Base-by-base conservation (phyloP, 1,140 invertebrate genomes). In the Uloborus diversus region DNA sequence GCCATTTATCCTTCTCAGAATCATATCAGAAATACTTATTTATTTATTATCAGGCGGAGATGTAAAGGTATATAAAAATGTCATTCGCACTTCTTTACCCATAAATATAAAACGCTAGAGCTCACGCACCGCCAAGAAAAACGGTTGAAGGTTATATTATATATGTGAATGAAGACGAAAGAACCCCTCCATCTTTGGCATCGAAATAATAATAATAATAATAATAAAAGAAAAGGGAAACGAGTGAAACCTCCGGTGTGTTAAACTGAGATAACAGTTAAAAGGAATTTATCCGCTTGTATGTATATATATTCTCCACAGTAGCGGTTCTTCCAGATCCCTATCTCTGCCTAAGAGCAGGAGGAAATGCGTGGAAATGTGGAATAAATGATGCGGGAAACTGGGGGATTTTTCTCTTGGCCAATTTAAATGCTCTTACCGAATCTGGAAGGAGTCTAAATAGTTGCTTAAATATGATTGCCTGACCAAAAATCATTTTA, bases 271-370 rank as follows among this genome's bases (percentile, higher is more conserved):
- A 75, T 75, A 75, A 75, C 71, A 75, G 57, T 75, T 73, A 75
- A 75, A 64, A 64, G 71, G 71, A 75, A 75, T 75, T 75, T 75
- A 75, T 75, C 71, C 71, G 64, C 61, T 64, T 75, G 71, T 75
- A 49, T 75, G 61, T 75, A 64, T 64, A 75, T 75, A 75, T 75
- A 64, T 64, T 75, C 33, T 64, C 42, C 14, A 28, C 71, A 20
- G 69, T 27, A 49, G 42, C 42, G 59, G n/a, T 62, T 35, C 47
- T 53, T 33, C 20, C 37, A 64, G 71, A 75, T 75, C 47, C 7
- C 35, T 75, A 75, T 75, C 71, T 49, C 27, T 9, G 25, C 35
- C 7, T 25, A 14, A 23, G 32, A 61, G 59, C 28, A 30, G 71
- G 27, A 35, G 23, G 32, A n/a, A n/a, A 64, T 75, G 37, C 33